Evolutionary conservation across 2,888 invertebrate genomes (phyloP).

Genomic region (Tuberolachnus salignus): DNA sequence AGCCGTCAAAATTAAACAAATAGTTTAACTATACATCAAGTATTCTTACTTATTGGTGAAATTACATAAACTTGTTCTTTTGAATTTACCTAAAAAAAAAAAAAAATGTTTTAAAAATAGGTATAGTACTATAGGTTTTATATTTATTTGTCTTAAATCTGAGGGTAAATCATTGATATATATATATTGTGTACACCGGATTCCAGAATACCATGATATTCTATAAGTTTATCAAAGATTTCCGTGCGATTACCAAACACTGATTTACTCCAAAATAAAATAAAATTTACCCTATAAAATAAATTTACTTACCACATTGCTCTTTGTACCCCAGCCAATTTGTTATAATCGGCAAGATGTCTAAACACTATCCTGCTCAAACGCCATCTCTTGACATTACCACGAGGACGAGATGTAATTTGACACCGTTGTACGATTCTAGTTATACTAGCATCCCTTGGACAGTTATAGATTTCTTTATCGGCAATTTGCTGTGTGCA

Average conservation of each 20-base stretch:
- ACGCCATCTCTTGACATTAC: conserved; percentile 80
- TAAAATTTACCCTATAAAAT: too few species aligned
- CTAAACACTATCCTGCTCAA: conserved; percentile 90
- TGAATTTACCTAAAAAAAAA: conserved; percentile 34
- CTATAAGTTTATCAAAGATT: too few species aligned
- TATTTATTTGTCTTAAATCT: too few species aligned
- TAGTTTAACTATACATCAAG: neutral
- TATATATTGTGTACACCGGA: too few species aligned
- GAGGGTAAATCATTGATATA: too few species aligned
- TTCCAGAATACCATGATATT: too few species aligned
- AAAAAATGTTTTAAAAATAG: neutral
- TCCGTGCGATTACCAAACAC: too few species aligned
- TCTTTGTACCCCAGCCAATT: conserved; percentile 87
- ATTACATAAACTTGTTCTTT: neutral
- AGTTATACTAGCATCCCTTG: conserved; percentile 74
- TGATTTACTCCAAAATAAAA: too few species aligned
- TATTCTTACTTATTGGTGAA: neutral
- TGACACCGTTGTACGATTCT: conserved; percentile 77
- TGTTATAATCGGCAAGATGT: conserved; percentile 90
- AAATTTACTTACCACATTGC: conserved; percentile 80
- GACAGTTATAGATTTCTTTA: conserved; percentile 76
- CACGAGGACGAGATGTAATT: conserved; percentile 85
- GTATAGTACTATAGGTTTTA: neutral
- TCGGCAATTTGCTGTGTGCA: conserved; percentile 78
- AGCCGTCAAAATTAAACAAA: neutral